Conservation (phyloP, 2,113 vertebrate genomes). For the Apodemus speciosus region DNA sequence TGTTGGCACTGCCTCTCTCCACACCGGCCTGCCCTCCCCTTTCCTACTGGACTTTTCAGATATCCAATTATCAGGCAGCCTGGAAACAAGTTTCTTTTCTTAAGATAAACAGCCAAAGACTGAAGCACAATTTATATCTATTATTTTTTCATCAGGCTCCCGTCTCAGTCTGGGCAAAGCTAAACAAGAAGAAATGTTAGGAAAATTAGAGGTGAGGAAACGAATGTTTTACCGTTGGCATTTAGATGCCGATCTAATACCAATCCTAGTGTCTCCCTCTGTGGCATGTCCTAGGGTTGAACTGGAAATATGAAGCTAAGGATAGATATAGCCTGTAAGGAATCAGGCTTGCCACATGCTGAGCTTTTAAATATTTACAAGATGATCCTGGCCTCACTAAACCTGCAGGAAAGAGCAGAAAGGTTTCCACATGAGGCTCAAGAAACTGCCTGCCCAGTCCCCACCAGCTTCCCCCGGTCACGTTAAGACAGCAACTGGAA, state of each 20-base stretch:
- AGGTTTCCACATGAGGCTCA: constrained; percentile 44
- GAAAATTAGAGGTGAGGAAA: constrained; percentile 67
- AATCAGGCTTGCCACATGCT: constrained; percentile 63
- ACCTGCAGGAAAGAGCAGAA: constrained; percentile 60
- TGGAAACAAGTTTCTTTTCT: constrained; percentile 68
- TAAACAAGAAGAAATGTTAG: constrained; percentile 72
- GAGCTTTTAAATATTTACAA: constrained; percentile 78
- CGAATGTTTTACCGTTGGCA: constrained; percentile 82
- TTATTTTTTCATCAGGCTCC: constrained; percentile 78
- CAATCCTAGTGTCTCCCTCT: constrained; percentile 62
- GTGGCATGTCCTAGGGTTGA: constrained; percentile 68
- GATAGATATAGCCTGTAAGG: constrained; percentile 63
- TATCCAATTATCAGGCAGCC: constrained; percentile 51
- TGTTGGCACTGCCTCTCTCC: neutral
- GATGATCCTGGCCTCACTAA: constrained; percentile 65
- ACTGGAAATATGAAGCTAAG: constrained; percentile 67
- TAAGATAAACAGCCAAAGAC: constrained; percentile 75
- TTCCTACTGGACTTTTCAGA: constrained; percentile 68
- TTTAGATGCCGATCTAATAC: constrained; percentile 68
- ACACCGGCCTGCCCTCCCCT: neutral
- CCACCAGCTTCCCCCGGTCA: neutral
- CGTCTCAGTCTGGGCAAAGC: constrained; percentile 53
- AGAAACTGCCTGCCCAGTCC: neutral
- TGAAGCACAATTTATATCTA: constrained; percentile 77
- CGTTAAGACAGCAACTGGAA: neutral